Conservation (phyloP, 2,888 invertebrate species). For the Tachina lurida region DNA sequence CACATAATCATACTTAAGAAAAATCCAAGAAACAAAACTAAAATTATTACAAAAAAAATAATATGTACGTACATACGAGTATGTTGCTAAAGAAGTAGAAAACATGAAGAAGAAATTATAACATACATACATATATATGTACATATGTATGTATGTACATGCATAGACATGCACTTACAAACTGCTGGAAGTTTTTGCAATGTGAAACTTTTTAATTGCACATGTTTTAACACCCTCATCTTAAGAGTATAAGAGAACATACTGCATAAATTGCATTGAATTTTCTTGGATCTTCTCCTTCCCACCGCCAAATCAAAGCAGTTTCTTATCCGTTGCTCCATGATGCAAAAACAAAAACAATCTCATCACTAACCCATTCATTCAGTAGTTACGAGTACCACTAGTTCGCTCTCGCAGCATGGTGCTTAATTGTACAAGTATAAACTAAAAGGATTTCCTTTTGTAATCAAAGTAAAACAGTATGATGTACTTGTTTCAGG, state of each 20-base stretch:
- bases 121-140: constrained; percentile 31
- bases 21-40: constrained; percentile 47
- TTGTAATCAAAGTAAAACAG: constrained; percentile 55
- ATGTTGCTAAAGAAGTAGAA: constrained; percentile 15
- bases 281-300: neutral
- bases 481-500: neutral
- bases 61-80: too few species aligned
- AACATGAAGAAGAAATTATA: constrained; percentile 55
- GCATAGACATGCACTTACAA: constrained; percentile 4
- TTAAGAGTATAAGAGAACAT: neutral
- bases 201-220: constrained; percentile 57
- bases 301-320: neutral
- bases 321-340: constrained; percentile 27
- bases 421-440: constrained; percentile 49
- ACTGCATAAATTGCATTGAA: constrained; percentile 24
- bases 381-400: constrained; percentile 7
- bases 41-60: constrained; percentile 39
- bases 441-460: constrained; percentile 60
- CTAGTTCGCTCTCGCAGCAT: constrained; percentile 28
- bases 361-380: constrained; percentile 15
- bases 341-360: constrained; percentile 31
- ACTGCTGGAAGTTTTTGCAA: constrained; percentile 44
- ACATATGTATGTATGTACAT: neutral
- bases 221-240: constrained; percentile 50
- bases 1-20: constrained; percentile 57